Evolutionary conservation across 2,113 vertebrate genomes (phyloP).

Genomic region (Macquaria australasica): DNA sequence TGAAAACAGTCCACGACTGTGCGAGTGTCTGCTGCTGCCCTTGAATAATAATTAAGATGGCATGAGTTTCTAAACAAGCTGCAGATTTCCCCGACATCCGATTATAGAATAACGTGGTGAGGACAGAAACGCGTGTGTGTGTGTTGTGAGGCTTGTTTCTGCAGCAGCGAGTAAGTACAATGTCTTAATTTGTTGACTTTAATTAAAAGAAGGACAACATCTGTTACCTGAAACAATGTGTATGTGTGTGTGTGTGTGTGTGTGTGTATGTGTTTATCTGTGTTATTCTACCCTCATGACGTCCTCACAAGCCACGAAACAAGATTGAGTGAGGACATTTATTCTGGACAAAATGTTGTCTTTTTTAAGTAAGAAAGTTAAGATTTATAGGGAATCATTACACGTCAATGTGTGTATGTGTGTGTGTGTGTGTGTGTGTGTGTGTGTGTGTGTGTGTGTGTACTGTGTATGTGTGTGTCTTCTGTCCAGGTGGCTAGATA

Average conservation of each 20-base stretch:
- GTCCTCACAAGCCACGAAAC: conserved; percentile 3
- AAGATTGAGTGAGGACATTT: background rate
- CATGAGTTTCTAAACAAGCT: conserved; percentile 48
- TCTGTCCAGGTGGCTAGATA: conserved; percentile 73
- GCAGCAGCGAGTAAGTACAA: conserved; percentile 45
- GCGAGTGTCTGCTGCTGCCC: conserved; percentile 26
- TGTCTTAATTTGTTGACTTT: conserved; percentile 64
- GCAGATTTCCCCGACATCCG: conserved; percentile 27
- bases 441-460: conserved; percentile 15
- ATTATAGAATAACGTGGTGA: conserved; percentile 34
- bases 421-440: background rate
- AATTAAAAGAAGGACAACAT: conserved; percentile 72
- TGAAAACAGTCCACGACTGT: conserved; percentile 12
- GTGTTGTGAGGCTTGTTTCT: conserved; percentile 33
- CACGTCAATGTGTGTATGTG: background rate
- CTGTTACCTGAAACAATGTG: conserved; percentile 56
- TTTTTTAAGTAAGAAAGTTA: background rate
- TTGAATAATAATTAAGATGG: conserved; percentile 45
- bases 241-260: conserved; percentile 11
- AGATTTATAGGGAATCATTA: background rate
- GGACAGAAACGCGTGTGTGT: conserved; percentile 5
- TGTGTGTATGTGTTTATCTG: background rate
- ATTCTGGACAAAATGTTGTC: background rate
- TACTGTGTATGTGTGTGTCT: background rate
- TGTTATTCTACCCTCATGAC: background rate